Percentiles rank a stretch among this genome's conserved stretches.
These are phyloP conservation scores for Oligia strigilis DNA, from an alignment of 2,888 invertebrate species.

Conservation along the genomic window DNA sequence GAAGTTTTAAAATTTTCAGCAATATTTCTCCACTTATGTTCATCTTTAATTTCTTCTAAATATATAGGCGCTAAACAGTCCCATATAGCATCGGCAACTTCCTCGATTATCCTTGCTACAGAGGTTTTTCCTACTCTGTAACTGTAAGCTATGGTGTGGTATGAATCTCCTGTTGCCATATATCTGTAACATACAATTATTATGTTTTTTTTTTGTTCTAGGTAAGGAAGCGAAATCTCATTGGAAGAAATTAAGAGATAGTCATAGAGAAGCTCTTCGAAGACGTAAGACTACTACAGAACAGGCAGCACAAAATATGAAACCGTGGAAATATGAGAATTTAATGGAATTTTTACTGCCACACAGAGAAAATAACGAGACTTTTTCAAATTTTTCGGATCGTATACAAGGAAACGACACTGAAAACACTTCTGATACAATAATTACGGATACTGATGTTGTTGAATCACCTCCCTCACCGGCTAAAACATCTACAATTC, in stretches of 20 bases:
- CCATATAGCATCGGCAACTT: slow-evolving; percentile 48
- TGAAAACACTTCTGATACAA: slow-evolving; percentile 34
- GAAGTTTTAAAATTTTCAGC: slow-evolving; percentile 33
- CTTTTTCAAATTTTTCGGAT: not conserved
- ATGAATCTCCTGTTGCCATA: slow-evolving; percentile 48
- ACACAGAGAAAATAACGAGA: slow-evolving; percentile 32
- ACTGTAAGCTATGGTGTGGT: slow-evolving; percentile 25
- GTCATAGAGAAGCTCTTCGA: slow-evolving; percentile 62
- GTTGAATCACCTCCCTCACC: slow-evolving; percentile 39
- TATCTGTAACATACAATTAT: slow-evolving; percentile 46
- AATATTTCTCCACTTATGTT: slow-evolving; percentile 43
- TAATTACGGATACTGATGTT: slow-evolving; percentile 37
- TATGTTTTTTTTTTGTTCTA: slow-evolving; percentile 45
- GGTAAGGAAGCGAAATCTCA: slow-evolving; percentile 62
- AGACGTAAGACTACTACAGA: slow-evolving; percentile 52
- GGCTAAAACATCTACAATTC: slow-evolving; percentile 27
- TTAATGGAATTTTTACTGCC: slow-evolving; percentile 37
- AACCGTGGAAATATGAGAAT: slow-evolving; percentile 62
- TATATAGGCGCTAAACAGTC: slow-evolving; percentile 23
- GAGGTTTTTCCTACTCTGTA: slow-evolving; percentile 40
- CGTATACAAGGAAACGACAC: too few species aligned
- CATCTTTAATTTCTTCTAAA: slow-evolving; percentile 30
- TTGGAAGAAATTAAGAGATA: slow-evolving; percentile 64
- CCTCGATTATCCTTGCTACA: slow-evolving; percentile 54
- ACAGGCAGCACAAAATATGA: slow-evolving; percentile 48